Percentiles rank a stretch among this genome's conserved stretches.
phyloP scores from a whole-genome alignment of 1,140 invertebrate species.

The Euglossa dilemma region DNA sequence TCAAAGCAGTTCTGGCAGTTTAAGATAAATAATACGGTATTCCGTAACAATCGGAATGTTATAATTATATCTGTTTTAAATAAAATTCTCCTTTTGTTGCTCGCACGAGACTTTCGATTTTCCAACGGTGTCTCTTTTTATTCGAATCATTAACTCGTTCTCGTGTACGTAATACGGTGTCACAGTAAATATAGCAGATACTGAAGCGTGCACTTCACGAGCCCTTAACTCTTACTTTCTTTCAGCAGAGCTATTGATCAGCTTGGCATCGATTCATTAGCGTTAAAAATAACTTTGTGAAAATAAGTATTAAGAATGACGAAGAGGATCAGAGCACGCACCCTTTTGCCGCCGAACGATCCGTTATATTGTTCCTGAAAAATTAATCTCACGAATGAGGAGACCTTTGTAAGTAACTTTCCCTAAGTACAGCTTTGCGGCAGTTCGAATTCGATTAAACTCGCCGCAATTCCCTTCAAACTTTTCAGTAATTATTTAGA shows the following conservation, averaged over 20 bases:
- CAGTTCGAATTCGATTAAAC: background rate
- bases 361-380: background rate
- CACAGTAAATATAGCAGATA: slow-evolving; percentile 16
- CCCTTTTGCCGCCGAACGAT: background rate
- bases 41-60: background rate
- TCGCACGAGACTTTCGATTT: background rate
- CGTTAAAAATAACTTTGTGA: slow-evolving; percentile 5
- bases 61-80: background rate
- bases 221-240: slow-evolving; percentile 31
- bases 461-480: background rate
- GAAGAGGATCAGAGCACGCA: background rate
- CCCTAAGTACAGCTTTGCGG: background rate
- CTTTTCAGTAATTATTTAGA: background rate
- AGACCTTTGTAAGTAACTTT: background rate
- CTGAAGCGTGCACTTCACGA: slow-evolving; percentile 13
- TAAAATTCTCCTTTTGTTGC: background rate
- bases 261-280: slow-evolving; percentile 17
- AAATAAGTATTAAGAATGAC: slow-evolving; percentile 1
- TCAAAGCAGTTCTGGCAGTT: too few species aligned
- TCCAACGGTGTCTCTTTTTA: background rate
- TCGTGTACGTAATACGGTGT: background rate
- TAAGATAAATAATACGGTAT: too few species aligned
- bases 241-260: background rate
- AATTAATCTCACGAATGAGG: background rate
- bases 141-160: slow-evolving; percentile 14